Evolutionary conservation across 2,888 invertebrate species (phyloP).

Genomic region (Chaitophorus viminalis): DNA sequence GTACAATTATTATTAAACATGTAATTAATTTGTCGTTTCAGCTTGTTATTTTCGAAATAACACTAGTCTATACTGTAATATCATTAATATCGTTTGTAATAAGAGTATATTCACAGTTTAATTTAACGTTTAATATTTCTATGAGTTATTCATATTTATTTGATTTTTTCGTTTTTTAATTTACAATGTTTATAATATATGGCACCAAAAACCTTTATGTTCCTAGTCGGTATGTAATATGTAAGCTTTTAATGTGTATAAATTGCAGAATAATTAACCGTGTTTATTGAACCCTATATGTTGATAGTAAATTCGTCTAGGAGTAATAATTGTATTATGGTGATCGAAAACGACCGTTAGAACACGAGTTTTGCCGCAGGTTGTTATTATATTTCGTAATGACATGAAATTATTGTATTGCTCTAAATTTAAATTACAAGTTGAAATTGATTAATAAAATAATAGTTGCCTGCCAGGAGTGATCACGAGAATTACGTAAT

Average conservation of each 20-base stretch:
- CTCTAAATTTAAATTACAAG: conserved; percentile 13
- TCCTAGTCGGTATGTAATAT: no score
- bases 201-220: no score
- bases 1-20: background rate
- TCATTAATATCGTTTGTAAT: no score
- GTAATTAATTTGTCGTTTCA: background rate
- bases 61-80: no score
- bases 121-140: no score
- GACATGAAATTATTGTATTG: conserved; percentile 39
- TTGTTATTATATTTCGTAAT: conserved; percentile 35
- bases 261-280: background rate
- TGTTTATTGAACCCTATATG: conserved; percentile 20
- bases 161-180: no score
- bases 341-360: conserved; percentile 12
- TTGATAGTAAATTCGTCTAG: conserved; percentile 18
- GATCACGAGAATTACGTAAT: conserved; percentile 6
- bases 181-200: no score
- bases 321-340: conserved; percentile 17
- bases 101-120: no score
- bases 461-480: background rate
- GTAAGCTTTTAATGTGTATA: background rate
- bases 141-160: no score
- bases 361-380: conserved; percentile 19
- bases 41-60: background rate
- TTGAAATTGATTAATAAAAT: conserved; percentile 40